Evolutionary conservation across 2,888 invertebrate species (phyloP).

Genomic region (Nomada lathburiana): DNA sequence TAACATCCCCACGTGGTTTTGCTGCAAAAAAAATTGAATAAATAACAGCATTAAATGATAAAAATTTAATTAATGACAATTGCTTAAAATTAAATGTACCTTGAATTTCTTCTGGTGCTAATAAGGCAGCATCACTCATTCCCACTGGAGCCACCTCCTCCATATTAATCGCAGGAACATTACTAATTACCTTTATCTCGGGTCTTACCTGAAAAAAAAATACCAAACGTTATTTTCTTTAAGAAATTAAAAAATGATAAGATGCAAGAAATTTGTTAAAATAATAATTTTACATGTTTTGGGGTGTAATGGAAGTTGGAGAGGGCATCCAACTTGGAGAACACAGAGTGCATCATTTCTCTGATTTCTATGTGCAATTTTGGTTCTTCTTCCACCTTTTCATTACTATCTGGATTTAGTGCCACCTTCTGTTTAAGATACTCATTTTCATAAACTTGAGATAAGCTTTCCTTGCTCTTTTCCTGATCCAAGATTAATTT

Average conservation of each 20-base stretch:
- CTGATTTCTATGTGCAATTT: constrained; percentile 92
- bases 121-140: constrained; percentile 92
- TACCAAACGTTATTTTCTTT: constrained; percentile 13
- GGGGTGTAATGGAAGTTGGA: constrained; percentile 98
- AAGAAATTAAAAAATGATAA: neutral
- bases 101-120: constrained; percentile 97
- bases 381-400: constrained; percentile 88
- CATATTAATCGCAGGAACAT: constrained; percentile 95
- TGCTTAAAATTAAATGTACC: constrained; percentile 80
- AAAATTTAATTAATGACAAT: too few relatives aligned
- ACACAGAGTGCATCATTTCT: constrained; percentile 90
- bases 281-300: constrained; percentile 86
- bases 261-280: neutral
- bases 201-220: constrained; percentile 87
- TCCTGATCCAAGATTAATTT: constrained; percentile 95
- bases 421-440: constrained; percentile 89
- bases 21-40: constrained; percentile 72
- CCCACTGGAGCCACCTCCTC: constrained; percentile 98
- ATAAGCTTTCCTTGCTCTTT: constrained; percentile 96
- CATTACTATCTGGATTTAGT: constrained; percentile 85
- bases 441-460: constrained; percentile 97
- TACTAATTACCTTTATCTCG: constrained; percentile 95
- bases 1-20: constrained; percentile 85
- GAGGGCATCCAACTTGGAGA: constrained; percentile 95
- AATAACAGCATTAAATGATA: neutral